Evolutionary conservation across 2,888 invertebrate species (phyloP).

Genomic region (Aphidoletes aphidimyza): DNA sequence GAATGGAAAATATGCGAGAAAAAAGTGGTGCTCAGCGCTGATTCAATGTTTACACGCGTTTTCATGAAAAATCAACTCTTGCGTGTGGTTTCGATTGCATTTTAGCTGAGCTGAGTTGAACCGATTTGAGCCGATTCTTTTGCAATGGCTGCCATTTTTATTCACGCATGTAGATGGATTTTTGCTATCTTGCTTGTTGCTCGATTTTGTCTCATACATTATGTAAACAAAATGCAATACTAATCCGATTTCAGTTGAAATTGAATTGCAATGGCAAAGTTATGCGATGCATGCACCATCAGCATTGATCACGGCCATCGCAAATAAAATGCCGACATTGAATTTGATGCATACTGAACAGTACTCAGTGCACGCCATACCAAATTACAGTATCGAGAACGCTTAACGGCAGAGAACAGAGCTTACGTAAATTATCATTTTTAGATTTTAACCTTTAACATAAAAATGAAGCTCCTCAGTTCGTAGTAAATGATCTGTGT

Average conservation of each 20-base stretch:
- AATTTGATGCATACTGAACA: too few relatives aligned
- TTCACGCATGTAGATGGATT: conserved; percentile 21
- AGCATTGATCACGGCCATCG: too few relatives aligned
- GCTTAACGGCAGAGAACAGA: too few relatives aligned
- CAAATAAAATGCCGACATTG: too few relatives aligned
- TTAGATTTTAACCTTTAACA: too few relatives aligned
- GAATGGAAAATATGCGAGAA: background rate
- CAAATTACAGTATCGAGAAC: too few relatives aligned
- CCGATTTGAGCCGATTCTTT: background rate
- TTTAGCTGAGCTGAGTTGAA: background rate
- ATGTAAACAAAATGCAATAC: conserved; percentile 37
- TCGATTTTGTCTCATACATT: conserved; percentile 22
- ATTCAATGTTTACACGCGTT: background rate
- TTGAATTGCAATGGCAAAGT: conserved; percentile 9
- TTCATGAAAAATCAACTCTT: too few relatives aligned
- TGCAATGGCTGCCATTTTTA: background rate
- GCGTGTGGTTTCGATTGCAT: background rate
- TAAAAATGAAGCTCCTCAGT: too few relatives aligned
- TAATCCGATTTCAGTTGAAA: conserved; percentile 19
- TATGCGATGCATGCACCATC: background rate
- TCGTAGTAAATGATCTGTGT: too few relatives aligned
- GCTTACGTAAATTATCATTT: too few relatives aligned
- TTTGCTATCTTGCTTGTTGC: background rate
- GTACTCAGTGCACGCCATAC: too few relatives aligned
- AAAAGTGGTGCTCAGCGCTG: background rate